A percentile compares a stretch with the other conserved stretches of the same genome.
These are phyloP conservation scores for Ardeotis arabs DNA, from an alignment of 2,113 vertebrate genomes.

Conservation along the genomic window DNA sequence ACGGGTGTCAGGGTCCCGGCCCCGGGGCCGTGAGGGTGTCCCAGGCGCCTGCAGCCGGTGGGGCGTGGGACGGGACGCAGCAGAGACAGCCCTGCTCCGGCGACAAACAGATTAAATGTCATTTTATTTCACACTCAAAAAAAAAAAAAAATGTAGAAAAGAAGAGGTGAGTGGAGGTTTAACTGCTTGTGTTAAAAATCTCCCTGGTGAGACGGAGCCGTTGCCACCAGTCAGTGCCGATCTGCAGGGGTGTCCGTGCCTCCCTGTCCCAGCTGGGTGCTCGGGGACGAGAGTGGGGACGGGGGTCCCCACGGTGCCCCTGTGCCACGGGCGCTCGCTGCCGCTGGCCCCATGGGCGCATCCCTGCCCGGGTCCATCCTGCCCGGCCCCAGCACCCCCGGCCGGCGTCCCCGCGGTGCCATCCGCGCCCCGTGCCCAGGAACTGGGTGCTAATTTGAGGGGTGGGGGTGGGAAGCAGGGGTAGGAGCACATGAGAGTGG, in stretches of 20 bases:
- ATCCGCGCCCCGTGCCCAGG: not conserved
- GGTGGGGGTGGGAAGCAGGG: too few relatives aligned
- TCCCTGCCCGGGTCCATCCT: not conserved
- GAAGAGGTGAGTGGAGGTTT: constrained; percentile 86
- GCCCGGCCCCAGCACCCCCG: not conserved
- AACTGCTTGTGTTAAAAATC: constrained; percentile 75
- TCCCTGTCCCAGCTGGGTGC: not conserved
- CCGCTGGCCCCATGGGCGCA: accelerated
- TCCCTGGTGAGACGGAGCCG: constrained; percentile 78
- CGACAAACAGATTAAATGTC: constrained; percentile 81
- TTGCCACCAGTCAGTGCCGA: constrained; percentile 65
- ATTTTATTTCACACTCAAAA: constrained; percentile 84
- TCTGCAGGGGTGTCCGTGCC: not conserved
- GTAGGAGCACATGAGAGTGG: accelerated
- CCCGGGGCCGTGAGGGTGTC: not conserved
- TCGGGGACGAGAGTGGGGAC: not conserved
- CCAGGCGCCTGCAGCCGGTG: not conserved
- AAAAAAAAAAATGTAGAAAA: constrained; percentile 85
- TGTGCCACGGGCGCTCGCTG: not conserved
- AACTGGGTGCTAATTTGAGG: not conserved
- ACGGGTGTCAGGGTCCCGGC: not conserved
- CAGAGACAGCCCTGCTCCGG: not conserved
- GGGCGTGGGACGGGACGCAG: accelerated
- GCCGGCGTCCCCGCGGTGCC: not conserved
- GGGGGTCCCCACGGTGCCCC: not conserved